Evolutionary conservation across 2,113 vertebrate genomes (phyloP), one percentile per base, ranked within the genome.

Genomic region (Dunckerocampus dactyliophorus): DNA sequence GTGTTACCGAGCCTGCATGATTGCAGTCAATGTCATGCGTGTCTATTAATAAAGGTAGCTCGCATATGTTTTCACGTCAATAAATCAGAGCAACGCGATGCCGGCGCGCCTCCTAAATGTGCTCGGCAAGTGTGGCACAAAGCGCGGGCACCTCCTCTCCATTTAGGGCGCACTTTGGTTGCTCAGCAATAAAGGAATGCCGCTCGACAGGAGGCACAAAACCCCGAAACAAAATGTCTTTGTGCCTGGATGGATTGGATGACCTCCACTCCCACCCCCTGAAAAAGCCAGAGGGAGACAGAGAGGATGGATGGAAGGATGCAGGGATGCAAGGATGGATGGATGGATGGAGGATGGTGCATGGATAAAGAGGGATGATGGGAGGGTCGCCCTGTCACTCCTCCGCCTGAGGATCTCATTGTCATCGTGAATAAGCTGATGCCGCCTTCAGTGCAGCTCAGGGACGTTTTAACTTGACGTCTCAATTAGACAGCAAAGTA

Each of bases 161-260:
- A 78, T 87, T 85, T 84, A 86, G 66, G 65, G 78, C 71, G 72
- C 68, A 46, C 82, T 34, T 71, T 83, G 69, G 88, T 88, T 86
- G 90, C 84, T 82, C 82, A 87, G 85, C 89, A 79, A 86, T 88
- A 79, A 86, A 92, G 89, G 92, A 96, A 94, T 93, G 93, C 90
- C 90, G 83, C 80, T 85, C 89, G 90, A 91, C 91, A 87, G 88
- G 69, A 71, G 85, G 88, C 88, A 93, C 93, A 93, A 93, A 90
- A 86, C 81, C 81, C 89, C 73, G 89, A 91, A 95, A 93, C 95
- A 92, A 94, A 34, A 93, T 93, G 89, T 81, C 90, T 91, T 96
- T 97, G 95, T 97, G 76, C 89, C 64, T 64, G 82, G 86, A 89
- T 86, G 82, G 89, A 89, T 88, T 87, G 76, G 89, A 90, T 84